These are phyloP conservation scores for Bombyx mori DNA, from an alignment of 1,140 invertebrate genomes.

Conservation along the genomic window ASM3026992v2 NC_085109.1:7050501-7051000, in stretches of 20 bases:
- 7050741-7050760: not conserved
- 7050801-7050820: no score
- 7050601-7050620: conserved; percentile 59
- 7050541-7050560: conserved; percentile 63
- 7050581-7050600: conserved; percentile 47
- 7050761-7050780: no score
- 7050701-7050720: conserved; percentile 57
- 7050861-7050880: no score
- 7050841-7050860: no score
- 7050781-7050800: conserved; percentile 1
- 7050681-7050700: conserved; percentile 70
- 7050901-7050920: no score
- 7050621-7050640: conserved; percentile 44
- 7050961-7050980: no score
- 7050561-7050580: conserved; percentile 56
- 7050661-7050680: conserved; percentile 70
- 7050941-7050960: no score
- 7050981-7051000: no score
- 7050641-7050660: conserved; percentile 68
- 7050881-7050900: no score
- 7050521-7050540: conserved; percentile 53
- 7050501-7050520: conserved; percentile 67
- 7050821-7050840: no score
- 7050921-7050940: no score
- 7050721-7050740: conserved; percentile 30